These are phyloP conservation scores for Elephantulus edwardii DNA, from an alignment of 2,113 vertebrate species.

Conservation along the genomic window DNA sequence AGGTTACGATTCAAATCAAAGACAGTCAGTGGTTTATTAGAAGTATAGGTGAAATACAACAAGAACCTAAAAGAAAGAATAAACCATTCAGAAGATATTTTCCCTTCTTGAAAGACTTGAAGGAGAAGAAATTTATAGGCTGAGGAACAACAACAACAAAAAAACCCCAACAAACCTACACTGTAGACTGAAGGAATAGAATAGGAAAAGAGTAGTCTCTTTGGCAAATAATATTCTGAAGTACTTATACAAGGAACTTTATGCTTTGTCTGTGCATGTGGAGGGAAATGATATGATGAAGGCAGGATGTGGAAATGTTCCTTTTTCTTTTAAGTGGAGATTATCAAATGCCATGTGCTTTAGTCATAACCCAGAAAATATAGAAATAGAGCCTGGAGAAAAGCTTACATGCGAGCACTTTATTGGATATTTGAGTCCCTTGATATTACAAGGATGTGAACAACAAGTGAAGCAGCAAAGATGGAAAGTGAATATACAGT, in stretches of 20 bases:
- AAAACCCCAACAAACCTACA: too few species aligned
- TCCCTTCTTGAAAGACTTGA: background rate
- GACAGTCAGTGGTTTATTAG: background rate
- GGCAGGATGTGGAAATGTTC: background rate
- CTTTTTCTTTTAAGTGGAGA: too few species aligned
- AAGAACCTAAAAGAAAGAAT: background rate
- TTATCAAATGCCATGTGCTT: background rate
- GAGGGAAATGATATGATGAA: background rate
- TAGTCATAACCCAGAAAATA: background rate
- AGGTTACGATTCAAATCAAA: background rate
- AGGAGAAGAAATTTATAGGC: background rate
- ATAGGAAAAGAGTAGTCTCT: background rate
- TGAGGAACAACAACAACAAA: too few species aligned
- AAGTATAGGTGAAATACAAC: background rate
- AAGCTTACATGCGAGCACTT: background rate
- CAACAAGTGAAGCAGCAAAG: background rate
- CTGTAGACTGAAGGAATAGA: background rate
- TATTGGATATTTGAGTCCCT: background rate
- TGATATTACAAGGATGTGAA: background rate
- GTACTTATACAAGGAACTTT: background rate
- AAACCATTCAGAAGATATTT: background rate
- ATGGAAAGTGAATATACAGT: background rate
- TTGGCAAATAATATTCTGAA: background rate
- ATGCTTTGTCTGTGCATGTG: rapidly evolving
- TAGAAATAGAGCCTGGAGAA: background rate